These are phyloP conservation scores for Sebastes fasciatus DNA, from an alignment of 2,113 vertebrate genomes.

Conservation along the genomic window DNA sequence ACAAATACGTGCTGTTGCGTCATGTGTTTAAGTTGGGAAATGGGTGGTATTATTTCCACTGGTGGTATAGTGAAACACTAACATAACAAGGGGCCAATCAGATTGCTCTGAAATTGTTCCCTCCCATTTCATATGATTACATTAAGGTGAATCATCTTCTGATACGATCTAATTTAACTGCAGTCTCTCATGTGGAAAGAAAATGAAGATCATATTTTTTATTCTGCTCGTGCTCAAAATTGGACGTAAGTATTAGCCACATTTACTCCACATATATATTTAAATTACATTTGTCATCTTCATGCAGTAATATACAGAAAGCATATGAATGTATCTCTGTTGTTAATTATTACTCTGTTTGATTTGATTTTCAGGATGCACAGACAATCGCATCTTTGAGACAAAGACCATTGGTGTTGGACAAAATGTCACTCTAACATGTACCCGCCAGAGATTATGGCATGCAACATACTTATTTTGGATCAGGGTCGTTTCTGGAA, in stretches of 20 bases:
- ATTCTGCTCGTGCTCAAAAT: constrained; percentile 25
- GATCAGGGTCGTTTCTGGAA: constrained; percentile 49
- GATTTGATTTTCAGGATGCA: constrained; percentile 37
- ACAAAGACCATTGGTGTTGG: constrained; percentile 25
- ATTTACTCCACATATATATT: background rate
- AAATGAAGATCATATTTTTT: constrained; percentile 26
- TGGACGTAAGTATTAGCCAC: constrained; percentile 40
- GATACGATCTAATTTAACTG: fast-evolving
- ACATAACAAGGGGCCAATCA: constrained; percentile 46
- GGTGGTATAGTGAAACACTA: constrained; percentile 1
- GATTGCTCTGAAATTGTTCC: background rate
- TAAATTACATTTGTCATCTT: background rate
- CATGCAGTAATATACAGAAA: background rate
- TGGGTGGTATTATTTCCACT: too few species aligned
- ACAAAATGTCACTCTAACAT: constrained; percentile 34
- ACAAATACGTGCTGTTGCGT: constrained; percentile 3
- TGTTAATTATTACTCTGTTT: background rate
- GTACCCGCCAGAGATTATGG: fast-evolving
- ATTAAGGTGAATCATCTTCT: background rate
- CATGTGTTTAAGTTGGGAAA: too few species aligned
- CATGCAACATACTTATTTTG: background rate
- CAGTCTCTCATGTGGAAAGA: background rate
- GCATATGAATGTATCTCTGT: background rate
- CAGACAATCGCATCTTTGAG: background rate
- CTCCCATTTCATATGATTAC: constrained; percentile 52